Evolutionary conservation across 2,113 vertebrate genomes (phyloP).

Genomic region (Heterotis niloticus): DNA sequence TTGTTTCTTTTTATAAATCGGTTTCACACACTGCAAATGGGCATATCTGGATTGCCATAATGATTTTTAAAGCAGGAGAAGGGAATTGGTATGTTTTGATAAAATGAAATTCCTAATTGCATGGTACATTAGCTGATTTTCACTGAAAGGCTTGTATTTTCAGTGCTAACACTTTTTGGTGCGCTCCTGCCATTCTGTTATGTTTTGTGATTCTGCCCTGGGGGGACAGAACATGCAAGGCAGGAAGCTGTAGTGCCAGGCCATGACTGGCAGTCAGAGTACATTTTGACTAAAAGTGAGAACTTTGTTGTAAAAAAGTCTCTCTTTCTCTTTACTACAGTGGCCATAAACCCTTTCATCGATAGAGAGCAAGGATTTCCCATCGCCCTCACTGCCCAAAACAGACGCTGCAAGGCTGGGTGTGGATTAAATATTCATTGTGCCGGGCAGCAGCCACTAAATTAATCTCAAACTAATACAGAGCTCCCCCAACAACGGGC

Average conservation of each 20-base stretch:
- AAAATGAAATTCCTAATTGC: constrained; percentile 10
- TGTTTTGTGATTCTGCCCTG: background rate
- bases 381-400: background rate
- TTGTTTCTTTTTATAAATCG: too few species aligned
- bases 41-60: background rate
- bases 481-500: constrained; percentile 18
- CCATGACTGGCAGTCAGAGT: background rate
- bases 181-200: background rate
- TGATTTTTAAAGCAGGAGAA: constrained; percentile 3
- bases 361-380: background rate
- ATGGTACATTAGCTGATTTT: background rate
- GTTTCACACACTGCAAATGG: background rate
- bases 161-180: background rate
- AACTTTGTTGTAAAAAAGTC: constrained; percentile 28
- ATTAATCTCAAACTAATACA: constrained; percentile 39
- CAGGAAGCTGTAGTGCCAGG: constrained; percentile 15
- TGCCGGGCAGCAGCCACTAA: constrained; percentile 34
- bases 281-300: constrained; percentile 36
- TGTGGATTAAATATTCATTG: constrained; percentile 39
- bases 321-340: constrained; percentile 7
- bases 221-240: background rate
- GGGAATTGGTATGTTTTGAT: background rate
- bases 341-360: background rate
- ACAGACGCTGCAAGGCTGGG: background rate
- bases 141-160: background rate